phyloP scores from a whole-genome alignment of 2,113 vertebrate species.

The Procavia capensis region DNA sequence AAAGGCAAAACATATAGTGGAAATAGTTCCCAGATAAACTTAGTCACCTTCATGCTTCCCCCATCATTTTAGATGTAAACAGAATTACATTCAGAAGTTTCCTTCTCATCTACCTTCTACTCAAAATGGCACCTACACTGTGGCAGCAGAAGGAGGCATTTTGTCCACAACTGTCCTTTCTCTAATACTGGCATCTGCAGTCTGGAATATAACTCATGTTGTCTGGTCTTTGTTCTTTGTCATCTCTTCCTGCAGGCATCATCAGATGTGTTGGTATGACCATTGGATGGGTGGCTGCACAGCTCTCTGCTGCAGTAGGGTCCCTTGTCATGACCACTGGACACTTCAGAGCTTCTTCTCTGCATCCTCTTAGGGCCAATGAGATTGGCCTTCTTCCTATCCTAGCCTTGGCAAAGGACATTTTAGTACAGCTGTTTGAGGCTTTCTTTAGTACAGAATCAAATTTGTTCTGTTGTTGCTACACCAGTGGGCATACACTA shows the following conservation, averaged over 20 bases:
- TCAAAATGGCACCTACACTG: background rate
- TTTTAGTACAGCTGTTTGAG: background rate
- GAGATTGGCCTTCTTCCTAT: background rate
- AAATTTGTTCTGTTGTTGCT: background rate
- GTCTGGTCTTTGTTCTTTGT: background rate
- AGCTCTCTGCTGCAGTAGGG: background rate
- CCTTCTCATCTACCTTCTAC: background rate
- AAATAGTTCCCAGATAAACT: background rate
- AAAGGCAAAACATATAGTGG: background rate
- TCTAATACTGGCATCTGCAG: background rate
- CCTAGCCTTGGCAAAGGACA: background rate
- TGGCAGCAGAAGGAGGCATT: background rate
- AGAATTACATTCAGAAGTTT: background rate
- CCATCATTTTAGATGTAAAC: background rate
- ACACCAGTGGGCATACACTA: background rate
- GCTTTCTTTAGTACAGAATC: background rate
- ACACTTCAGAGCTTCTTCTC: background rate
- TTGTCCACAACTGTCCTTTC: background rate
- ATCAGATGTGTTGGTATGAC: background rate
- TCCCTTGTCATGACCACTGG: background rate
- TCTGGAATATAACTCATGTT: background rate
- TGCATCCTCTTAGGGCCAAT: background rate
- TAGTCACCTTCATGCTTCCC: background rate
- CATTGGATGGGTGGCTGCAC: background rate
- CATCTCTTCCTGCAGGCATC: background rate